These are phyloP conservation scores for Mesoligia furuncula DNA, from an alignment of 2,888 invertebrate genomes.

Conservation along the genomic window DNA sequence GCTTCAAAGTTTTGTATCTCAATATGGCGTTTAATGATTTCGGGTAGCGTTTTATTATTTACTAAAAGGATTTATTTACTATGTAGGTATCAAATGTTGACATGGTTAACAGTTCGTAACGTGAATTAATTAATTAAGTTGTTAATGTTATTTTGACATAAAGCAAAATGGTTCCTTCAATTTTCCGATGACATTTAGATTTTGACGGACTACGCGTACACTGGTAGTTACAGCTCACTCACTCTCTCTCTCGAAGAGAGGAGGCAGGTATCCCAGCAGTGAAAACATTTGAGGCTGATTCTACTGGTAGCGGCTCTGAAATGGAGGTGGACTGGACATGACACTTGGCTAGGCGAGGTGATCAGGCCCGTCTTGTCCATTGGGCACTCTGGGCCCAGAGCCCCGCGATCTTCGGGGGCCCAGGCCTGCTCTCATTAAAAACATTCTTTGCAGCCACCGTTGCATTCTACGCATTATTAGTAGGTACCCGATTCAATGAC, in stretches of 20 bases:
- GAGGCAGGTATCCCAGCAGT: no score
- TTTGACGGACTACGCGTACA: no score
- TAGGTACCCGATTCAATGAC: no score
- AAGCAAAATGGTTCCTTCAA: background rate
- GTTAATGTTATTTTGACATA: background rate
- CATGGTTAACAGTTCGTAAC: conserved; percentile 16
- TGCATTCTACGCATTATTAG: no score
- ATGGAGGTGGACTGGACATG: no score
- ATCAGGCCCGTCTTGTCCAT: no score
- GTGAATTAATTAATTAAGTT: background rate
- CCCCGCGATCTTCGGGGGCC: no score
- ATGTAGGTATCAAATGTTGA: conserved; percentile 24
- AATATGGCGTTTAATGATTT: conserved; percentile 68
- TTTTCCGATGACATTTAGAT: no score
- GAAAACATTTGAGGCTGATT: no score
- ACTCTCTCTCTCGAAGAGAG: background rate
- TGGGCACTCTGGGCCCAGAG: no score
- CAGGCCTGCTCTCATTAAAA: no score
- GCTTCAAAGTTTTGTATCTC: conserved; percentile 68
- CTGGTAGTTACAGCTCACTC: background rate
- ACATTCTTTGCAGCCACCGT: no score
- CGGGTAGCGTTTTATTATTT: conserved; percentile 48
- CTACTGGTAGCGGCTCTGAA: background rate
- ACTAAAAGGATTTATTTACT: conserved; percentile 33
- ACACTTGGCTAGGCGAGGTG: background rate